Percentiles rank a stretch among this genome's conserved stretches.
phyloP scores from a whole-genome alignment of 2,113 vertebrate species.

The Hydropotes inermis region DNA sequence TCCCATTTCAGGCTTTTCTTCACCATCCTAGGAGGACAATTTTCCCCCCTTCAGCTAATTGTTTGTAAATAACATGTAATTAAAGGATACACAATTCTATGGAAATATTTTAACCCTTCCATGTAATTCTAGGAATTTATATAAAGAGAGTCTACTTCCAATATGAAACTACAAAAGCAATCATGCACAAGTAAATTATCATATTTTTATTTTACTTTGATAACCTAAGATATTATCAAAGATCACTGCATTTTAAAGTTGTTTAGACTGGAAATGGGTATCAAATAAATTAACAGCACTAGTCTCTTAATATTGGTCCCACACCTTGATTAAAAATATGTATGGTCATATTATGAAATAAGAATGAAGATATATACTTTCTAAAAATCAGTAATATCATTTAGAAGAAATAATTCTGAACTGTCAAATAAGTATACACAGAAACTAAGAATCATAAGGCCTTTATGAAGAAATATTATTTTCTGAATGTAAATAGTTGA shows the following conservation, averaged over 20 bases:
- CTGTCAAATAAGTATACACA: not conserved
- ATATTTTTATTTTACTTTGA: not conserved
- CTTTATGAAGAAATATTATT: not conserved
- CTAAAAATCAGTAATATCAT: not conserved
- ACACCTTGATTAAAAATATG: not conserved
- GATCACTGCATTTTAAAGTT: not conserved
- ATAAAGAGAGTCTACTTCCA: not conserved
- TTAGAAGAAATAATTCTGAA: conserved; percentile 6
- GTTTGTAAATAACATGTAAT: not conserved
- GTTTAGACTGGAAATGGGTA: not conserved
- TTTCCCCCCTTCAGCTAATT: not conserved
- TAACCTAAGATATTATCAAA: not conserved
- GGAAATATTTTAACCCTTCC: not conserved
- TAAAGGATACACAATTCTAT: not conserved
- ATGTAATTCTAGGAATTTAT: not conserved
- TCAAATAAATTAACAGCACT: not conserved
- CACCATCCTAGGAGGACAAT: not conserved
- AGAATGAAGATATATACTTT: not conserved
- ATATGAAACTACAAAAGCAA: not conserved
- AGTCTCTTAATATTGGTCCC: not conserved
- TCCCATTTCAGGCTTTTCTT: not conserved
- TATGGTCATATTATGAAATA: not conserved
- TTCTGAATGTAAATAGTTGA: not conserved
- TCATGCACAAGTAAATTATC: not conserved
- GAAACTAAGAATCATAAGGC: not conserved